Percentiles rank a stretch among this genome's conserved stretches.
These are phyloP conservation scores for Temnothorax ravouxi DNA, from an alignment of 2,888 invertebrate species.

Conservation along the genomic window DNA sequence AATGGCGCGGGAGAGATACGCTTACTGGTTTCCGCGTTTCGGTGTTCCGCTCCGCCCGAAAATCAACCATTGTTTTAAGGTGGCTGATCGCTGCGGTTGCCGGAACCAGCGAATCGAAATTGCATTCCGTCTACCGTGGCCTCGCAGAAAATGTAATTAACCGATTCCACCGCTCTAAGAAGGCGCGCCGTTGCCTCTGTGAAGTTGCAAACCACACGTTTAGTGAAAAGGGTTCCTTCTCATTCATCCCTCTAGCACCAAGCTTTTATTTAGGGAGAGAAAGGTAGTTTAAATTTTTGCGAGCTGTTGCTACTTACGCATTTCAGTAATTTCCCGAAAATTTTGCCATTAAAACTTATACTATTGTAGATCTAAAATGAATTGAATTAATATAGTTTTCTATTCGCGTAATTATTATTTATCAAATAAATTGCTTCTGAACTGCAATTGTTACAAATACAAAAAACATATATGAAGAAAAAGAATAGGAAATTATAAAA, in stretches of 20 bases:
- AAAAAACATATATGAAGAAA: neutral
- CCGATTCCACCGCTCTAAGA: slow-evolving; percentile 65
- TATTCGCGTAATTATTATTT: slow-evolving; percentile 1
- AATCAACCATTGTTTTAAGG: slow-evolving; percentile 44
- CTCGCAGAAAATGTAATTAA: slow-evolving; percentile 73
- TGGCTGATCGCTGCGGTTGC: slow-evolving; percentile 44
- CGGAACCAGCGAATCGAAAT: slow-evolving; percentile 69
- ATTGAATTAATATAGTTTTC: slow-evolving; percentile 5
- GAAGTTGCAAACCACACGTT: slow-evolving; percentile 48
- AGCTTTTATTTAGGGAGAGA: slow-evolving; percentile 21
- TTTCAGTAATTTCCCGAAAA: neutral
- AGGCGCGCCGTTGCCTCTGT: slow-evolving; percentile 39
- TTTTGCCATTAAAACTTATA: neutral
- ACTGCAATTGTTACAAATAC: neutral
- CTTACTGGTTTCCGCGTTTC: slow-evolving; percentile 26
- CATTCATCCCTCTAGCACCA: slow-evolving; percentile 2
- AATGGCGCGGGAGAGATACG: slow-evolving; percentile 24
- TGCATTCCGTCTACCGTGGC: slow-evolving; percentile 73
- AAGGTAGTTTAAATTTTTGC: neutral
- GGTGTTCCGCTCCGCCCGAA: slow-evolving; percentile 30
- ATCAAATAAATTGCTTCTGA: neutral
- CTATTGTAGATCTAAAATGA: neutral
- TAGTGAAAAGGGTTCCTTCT: slow-evolving; percentile 23
- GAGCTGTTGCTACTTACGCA: neutral
- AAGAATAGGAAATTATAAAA: neutral